A percentile compares a stretch with the other conserved stretches of the same genome.
phyloP scores from a whole-genome alignment of 2,113 vertebrate genomes.

The Recurvirostra avosetta region DNA sequence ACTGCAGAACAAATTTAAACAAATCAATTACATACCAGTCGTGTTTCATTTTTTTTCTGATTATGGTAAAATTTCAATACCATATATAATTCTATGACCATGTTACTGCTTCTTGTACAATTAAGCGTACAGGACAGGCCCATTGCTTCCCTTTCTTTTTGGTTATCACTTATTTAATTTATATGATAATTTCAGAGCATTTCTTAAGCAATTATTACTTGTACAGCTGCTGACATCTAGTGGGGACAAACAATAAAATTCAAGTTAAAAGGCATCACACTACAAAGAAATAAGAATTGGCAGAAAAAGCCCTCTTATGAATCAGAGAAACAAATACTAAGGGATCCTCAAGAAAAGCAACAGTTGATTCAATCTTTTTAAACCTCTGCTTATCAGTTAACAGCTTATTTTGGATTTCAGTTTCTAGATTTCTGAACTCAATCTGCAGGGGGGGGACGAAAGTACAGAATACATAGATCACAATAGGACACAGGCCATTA shows the following conservation, averaged over 20 bases:
- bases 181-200: neutral
- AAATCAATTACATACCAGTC: neutral
- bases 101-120: neutral
- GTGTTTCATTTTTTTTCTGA: neutral
- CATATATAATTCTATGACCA: neutral
- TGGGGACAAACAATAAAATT: neutral
- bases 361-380: neutral
- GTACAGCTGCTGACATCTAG: conserved; percentile 51
- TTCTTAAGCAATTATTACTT: neutral
- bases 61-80: neutral
- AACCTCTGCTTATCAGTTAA: neutral
- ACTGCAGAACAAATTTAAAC: neutral
- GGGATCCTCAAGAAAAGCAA: neutral
- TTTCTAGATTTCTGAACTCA: neutral
- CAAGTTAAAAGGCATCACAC: neutral
- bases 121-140: neutral
- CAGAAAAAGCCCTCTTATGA: neutral
- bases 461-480: neutral
- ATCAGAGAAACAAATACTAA: neutral
- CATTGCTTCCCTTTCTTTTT: neutral
- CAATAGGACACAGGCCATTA: neutral
- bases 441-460: neutral
- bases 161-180: neutral
- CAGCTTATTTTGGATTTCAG: neutral
- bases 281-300: neutral